phyloP scores from a whole-genome alignment of 2,888 invertebrate species.

The Eremobia ochroleuca region DNA sequence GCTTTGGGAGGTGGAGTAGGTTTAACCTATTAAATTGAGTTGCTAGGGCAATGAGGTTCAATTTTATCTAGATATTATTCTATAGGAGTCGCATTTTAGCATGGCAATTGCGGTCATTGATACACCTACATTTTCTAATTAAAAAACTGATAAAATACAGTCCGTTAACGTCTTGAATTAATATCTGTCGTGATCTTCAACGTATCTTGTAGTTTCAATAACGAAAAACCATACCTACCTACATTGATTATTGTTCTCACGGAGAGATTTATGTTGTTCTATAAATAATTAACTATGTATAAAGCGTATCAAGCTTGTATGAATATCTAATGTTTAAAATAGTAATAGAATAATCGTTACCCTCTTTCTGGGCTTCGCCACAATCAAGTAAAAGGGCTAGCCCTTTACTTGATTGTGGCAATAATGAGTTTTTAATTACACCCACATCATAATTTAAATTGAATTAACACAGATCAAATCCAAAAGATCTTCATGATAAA shows the following conservation, averaged over 20 bases:
- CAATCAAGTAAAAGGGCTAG: neutral
- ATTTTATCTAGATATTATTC: neutral
- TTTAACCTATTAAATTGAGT: slow-evolving; percentile 5
- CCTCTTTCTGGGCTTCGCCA: neutral
- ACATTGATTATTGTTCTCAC: too few relatives aligned
- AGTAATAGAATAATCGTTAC: neutral
- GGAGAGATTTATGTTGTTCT: too few relatives aligned
- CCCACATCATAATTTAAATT: neutral
- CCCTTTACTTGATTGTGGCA: too few relatives aligned
- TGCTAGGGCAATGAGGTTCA: neutral
- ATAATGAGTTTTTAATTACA: neutral
- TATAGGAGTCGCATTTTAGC: neutral
- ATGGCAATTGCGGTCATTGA: neutral
- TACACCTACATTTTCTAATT: too few relatives aligned
- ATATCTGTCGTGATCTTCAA: too few relatives aligned
- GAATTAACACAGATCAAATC: neutral
- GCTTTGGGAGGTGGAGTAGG: neutral
- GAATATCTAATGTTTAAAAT: neutral
- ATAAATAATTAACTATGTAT: neutral
- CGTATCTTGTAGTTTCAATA: too few relatives aligned
- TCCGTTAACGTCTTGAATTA: too few relatives aligned
- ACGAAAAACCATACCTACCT: too few relatives aligned
- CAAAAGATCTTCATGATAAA: slow-evolving; percentile 30
- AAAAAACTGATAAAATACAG: too few relatives aligned
- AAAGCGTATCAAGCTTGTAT: neutral